Evolutionary conservation across 1,140 invertebrate species (phyloP).

Genomic region (Trichonephila clavipes): DNA sequence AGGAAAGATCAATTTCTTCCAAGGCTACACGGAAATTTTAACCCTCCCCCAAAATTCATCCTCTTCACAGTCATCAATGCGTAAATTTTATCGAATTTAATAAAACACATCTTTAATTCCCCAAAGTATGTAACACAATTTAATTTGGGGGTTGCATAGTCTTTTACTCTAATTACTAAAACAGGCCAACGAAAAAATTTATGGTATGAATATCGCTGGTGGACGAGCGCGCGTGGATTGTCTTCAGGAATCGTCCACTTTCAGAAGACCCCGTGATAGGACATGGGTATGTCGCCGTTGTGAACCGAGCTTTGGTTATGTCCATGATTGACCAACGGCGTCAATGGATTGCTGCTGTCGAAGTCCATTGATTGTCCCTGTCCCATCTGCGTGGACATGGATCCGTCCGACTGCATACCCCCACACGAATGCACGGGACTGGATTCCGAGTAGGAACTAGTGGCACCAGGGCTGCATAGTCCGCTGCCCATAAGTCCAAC

Average conservation of each 20-base stretch:
- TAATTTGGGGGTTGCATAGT: too few species aligned
- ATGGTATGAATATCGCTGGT: background rate
- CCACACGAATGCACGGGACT: conserved; percentile 76
- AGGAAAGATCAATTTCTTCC: too few species aligned
- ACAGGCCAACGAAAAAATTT: too few species aligned
- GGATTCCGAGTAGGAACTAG: conserved; percentile 77
- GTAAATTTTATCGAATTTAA: too few species aligned
- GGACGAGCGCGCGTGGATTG: background rate
- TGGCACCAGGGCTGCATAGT: conserved; percentile 75
- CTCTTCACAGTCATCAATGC: too few species aligned
- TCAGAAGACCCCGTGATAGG: conserved; percentile 77
- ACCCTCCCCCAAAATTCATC: too few species aligned
- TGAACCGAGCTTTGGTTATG: conserved; percentile 34
- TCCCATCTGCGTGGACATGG: conserved; percentile 54
- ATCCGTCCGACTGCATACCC: conserved; percentile 43
- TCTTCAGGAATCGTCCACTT: background rate
- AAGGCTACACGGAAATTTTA: too few species aligned
- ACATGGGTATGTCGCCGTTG: conserved; percentile 68
- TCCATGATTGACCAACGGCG: conserved; percentile 67
- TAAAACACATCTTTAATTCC: too few species aligned
- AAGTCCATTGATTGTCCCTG: conserved; percentile 70
- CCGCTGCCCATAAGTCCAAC: conserved; percentile 40
- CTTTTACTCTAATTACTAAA: too few species aligned
- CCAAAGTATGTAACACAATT: too few species aligned
- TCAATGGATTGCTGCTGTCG: conserved; percentile 70